A percentile compares a stretch with the other conserved stretches of the same genome.
phyloP scores from a whole-genome alignment of 2,113 vertebrate species.

The Halichoerus grypus region DNA sequence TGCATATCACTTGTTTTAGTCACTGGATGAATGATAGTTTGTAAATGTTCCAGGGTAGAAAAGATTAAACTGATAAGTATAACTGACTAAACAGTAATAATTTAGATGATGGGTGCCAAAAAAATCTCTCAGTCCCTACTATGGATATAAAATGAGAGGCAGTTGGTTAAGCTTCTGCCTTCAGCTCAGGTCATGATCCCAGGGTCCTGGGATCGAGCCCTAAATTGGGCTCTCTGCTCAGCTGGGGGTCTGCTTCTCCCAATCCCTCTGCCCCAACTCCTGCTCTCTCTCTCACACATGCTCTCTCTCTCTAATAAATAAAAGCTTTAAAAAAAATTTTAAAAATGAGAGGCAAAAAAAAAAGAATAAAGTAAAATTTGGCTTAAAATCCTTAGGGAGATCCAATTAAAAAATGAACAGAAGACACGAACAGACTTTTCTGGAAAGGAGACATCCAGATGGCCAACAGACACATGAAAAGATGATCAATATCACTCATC shows the following conservation, averaged over 20 bases:
- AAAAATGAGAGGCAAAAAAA: background rate
- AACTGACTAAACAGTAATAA: conserved; percentile 31
- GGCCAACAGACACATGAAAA: background rate
- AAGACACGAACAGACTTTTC: background rate
- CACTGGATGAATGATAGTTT: background rate
- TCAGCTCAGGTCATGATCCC: background rate
- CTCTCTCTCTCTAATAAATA: background rate
- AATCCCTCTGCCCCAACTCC: background rate
- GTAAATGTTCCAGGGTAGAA: background rate
- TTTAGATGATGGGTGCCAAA: background rate
- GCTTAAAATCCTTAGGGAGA: background rate
- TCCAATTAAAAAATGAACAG: background rate
- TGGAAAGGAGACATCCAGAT: background rate
- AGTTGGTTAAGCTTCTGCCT: background rate
- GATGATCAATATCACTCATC: background rate
- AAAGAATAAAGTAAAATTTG: conserved; percentile 4
- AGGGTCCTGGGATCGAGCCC: background rate
- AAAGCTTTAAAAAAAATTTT: background rate
- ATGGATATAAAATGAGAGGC: conserved; percentile 1
- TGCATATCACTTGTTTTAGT: conserved; percentile 9
- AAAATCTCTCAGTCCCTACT: background rate
- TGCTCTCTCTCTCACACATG: background rate
- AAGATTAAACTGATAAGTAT: conserved; percentile 55
- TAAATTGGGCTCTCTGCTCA: background rate
- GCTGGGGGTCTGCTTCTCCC: background rate